A percentile compares a stretch with the other conserved stretches of the same genome.
phyloP scores from a whole-genome alignment of 2,113 vertebrate species.

The Tetrao urogallus region DNA sequence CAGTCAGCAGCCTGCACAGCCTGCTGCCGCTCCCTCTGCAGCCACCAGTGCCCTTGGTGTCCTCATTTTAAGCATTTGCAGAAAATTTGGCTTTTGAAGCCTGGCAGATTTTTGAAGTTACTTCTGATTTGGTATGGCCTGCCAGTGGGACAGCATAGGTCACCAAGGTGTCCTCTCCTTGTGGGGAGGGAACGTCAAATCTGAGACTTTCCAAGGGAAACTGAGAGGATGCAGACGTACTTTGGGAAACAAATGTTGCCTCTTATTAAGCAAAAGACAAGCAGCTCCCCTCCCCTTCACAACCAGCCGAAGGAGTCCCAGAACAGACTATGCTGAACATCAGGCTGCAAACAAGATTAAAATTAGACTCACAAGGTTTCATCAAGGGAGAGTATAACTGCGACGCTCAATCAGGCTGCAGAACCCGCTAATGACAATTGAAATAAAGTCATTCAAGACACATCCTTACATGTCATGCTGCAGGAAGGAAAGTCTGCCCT shows the following conservation, averaged over 20 bases:
- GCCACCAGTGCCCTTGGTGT: accelerated
- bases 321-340: conserved; percentile 47
- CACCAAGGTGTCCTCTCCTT: background rate
- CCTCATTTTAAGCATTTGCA: background rate
- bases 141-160: background rate
- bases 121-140: accelerated
- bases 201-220: background rate
- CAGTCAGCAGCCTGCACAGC: background rate
- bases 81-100: background rate
- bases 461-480: background rate
- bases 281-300: background rate
- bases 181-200: background rate
- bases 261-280: conserved; percentile 2
- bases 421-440: conserved; percentile 34
- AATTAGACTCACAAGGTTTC: conserved; percentile 64
- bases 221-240: background rate
- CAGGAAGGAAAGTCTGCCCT: background rate
- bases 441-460: conserved; percentile 66
- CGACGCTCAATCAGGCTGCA: conserved; percentile 61
- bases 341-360: conserved; percentile 56
- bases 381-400: conserved; percentile 67
- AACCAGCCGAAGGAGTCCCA: background rate
- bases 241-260: background rate
- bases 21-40: accelerated
- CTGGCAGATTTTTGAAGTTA: background rate